phyloP scores from a whole-genome alignment of 2,888 invertebrate genomes.

The Ochropacha duplaris region DNA sequence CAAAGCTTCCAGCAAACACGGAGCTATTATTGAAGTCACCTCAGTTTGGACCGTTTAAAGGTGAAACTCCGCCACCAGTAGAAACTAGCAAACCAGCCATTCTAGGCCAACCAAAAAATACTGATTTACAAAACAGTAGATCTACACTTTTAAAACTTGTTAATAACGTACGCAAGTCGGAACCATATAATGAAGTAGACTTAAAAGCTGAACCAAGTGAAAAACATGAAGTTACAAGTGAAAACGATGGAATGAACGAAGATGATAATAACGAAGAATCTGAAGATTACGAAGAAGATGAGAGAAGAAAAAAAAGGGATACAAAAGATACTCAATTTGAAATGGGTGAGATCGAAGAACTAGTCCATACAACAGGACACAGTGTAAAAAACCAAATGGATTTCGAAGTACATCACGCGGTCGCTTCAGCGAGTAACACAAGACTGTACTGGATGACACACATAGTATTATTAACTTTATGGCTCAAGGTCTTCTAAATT shows the following conservation, averaged over 20 bases:
- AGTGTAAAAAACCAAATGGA: conserved; percentile 58
- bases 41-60: conserved; percentile 89
- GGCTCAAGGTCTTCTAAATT: conserved; percentile 51
- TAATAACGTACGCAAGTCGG: conserved; percentile 43
- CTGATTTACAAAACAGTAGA: conserved; percentile 25
- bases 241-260: conserved; percentile 19
- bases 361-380: conserved; percentile 44
- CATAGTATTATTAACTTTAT: conserved; percentile 49
- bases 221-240: conserved; percentile 36
- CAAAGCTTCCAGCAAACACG: conserved; percentile 70
- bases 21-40: conserved; percentile 86
- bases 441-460: conserved; percentile 38
- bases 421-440: conserved; percentile 16
- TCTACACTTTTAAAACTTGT: conserved; percentile 71
- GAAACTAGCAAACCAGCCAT: conserved; percentile 12
- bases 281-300: conserved; percentile 36
- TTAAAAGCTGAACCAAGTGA: conserved; percentile 55
- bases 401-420: conserved; percentile 35
- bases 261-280: conserved; percentile 33
- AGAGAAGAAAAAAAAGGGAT: conserved; percentile 53
- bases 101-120: conserved; percentile 17
- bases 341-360: conserved; percentile 50
- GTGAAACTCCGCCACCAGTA: conserved; percentile 85
- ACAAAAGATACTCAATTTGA: conserved; percentile 62
- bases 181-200: conserved; percentile 41